Conservation (phyloP, 2,113 vertebrate genomes). For the Mormoops blainvillei region DNA sequence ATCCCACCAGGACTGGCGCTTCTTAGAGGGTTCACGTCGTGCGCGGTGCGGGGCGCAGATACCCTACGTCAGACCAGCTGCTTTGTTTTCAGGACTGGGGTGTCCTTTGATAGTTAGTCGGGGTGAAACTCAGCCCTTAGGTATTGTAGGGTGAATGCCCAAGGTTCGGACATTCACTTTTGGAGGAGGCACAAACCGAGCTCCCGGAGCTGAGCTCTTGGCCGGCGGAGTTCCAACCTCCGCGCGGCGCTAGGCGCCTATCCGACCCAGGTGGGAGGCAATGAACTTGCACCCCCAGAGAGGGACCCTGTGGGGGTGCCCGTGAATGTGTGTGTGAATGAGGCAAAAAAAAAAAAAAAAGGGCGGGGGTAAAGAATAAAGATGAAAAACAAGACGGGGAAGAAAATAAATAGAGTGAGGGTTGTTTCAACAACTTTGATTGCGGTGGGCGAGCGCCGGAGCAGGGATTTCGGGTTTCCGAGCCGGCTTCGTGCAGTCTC, state of each 20-base stretch:
- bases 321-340: neutral
- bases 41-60: neutral
- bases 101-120: neutral
- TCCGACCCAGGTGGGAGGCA: neutral
- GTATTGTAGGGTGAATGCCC: neutral
- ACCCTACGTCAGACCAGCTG: neutral
- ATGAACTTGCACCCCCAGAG: neutral
- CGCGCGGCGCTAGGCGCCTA: neutral
- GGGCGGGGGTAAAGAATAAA: too few species aligned
- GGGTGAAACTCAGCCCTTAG: neutral
- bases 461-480: constrained; percentile 49
- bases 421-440: constrained; percentile 36
- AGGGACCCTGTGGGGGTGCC: neutral
- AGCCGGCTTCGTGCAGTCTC: constrained; percentile 54
- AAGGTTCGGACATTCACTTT: neutral
- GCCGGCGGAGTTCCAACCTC: neutral
- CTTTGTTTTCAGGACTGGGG: constrained; percentile 28
- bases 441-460: neutral
- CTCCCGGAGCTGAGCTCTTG: neutral
- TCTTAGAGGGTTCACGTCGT: neutral
- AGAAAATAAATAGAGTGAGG: neutral
- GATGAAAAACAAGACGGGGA: neutral
- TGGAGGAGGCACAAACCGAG: neutral
- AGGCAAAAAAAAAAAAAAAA: neutral
- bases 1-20: neutral